Evolutionary conservation across 2,797 vertebrate species (phyloP), one percentile per base, ranked within the genome.

Genomic region (Pseudochaenichthys georgianus): DNA sequence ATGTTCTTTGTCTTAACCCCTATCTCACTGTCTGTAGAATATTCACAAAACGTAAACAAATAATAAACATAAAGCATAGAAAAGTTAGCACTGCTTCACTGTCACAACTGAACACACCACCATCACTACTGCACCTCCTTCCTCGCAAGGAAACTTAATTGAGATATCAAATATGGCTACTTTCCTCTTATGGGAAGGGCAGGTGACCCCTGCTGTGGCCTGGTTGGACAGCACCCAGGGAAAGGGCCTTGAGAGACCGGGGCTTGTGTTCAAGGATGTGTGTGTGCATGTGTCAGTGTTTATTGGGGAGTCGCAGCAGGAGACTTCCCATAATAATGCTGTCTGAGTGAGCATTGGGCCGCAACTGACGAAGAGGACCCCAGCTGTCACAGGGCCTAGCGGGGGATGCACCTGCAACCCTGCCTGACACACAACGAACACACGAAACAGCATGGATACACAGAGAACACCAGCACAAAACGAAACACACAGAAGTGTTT

Each of bases 271-370:
- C 57, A 46, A 62, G 73, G 64, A 46, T 64, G 38, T 80, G 55
- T 84, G 78, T 13, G 68, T 83, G 77, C 53, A 63, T 52, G 77
- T 85, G 82, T 84, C 84, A 80, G 74, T 86, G 82, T 90, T 78
- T 87, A 72, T 83, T 77, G 65, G 80, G 75, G 65, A 90, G 79
- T 88, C 87, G 68, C 89, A 88, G 87, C 85, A 76, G 87, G 90
- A 84, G 77, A 81, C 75, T 70, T 88, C 86, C 80, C 89, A 91
- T 92, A 93, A 92, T 91, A 92, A 92, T 83, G 85, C 87, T 93
- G 92, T 94, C 94, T 93, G 60, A 78, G 86, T 53, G 88, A 92
- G 94, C 93, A 94, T 87, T 89, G 86, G 91, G 88, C 93, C 84
- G 84, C 86, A 87, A 91, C 91, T 93, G 93, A 94, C 88, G 77